Base-by-base conservation (phyloP, 2,113 vertebrate genomes). In the Hippocampus mohnikei region DNA sequence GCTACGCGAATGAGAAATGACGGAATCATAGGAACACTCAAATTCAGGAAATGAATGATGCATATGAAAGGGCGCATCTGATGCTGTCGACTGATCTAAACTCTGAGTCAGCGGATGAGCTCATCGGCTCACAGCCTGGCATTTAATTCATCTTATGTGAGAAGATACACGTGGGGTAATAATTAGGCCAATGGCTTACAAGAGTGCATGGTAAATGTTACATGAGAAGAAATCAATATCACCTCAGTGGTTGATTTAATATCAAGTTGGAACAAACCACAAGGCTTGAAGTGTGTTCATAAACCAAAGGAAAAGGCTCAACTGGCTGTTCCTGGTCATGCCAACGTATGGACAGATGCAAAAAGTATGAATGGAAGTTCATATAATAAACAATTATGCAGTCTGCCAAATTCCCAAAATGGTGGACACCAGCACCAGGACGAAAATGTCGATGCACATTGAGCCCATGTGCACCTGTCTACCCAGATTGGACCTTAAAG, bases 151-250 rank as follows among this genome's bases (percentile, higher is more conserved):
- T 77, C 81, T 84, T 80, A 82, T 82, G 78, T 85, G 74, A 81
- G 74, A 87, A 84, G 79, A 73, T 82, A 33, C 78, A 76, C 72
- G 75, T 75, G 59, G 74, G 78, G 59, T 84, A 83, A 85, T 84
- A 83, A 85, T 86, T 81, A 79, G 82, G 78, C 77, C 79, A 77
- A 88, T 73, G 72, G 83, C 82, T 84, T 80, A 77, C 75, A 69
- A 73, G 72, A 74, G 78, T 62, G 55, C 66, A 73, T 71, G 61
- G 77, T 78, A 87, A 85, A 90, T 87, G 82, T 85, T 85, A 88
- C 83, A 21, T 53, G 20, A 73, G 85, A 72, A 65, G 69, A 79
- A 88, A 90, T 90, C 87, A 85, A 88, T 88, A 86, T 10, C 1
- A 18, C 70, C 80, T 84, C n/a, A 58, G 76, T 78, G 77, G 78